A percentile compares a stretch with the other conserved stretches of the same genome.
phyloP scores from a whole-genome alignment of 2,888 invertebrate genomes.

The Aphrophora alni region DNA sequence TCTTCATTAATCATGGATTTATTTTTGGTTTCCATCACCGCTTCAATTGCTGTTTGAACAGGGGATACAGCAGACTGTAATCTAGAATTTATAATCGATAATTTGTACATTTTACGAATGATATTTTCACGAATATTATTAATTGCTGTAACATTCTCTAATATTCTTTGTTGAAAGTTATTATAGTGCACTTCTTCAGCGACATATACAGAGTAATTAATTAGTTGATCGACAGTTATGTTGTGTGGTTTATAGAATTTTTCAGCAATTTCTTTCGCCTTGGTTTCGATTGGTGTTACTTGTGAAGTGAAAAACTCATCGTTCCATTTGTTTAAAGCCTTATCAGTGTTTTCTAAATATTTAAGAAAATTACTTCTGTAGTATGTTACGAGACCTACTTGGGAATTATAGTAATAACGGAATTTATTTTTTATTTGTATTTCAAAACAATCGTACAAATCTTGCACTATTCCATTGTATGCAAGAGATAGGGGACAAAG shows the following conservation, averaged over 20 bases:
- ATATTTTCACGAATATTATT: no score
- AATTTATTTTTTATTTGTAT: neutral
- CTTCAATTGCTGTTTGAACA: no score
- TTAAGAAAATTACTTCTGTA: neutral
- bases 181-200: neutral
- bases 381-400: neutral
- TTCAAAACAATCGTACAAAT: neutral
- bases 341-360: no score
- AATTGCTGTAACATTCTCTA: neutral
- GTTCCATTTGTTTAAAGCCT: neutral
- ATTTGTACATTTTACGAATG: no score
- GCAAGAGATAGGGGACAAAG: neutral
- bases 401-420: neutral
- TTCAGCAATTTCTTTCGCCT: neutral
- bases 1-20: no score
- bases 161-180: neutral
- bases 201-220: neutral
- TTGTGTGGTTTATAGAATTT: neutral
- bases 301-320: neutral
- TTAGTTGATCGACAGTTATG: neutral
- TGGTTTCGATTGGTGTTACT: neutral
- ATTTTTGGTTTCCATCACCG: no score
- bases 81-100: no score
- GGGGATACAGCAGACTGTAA: no score
- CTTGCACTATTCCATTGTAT: neutral